Conservation (phyloP, 2,888 invertebrate genomes). For the Reticulitermes lucifugus region DNA sequence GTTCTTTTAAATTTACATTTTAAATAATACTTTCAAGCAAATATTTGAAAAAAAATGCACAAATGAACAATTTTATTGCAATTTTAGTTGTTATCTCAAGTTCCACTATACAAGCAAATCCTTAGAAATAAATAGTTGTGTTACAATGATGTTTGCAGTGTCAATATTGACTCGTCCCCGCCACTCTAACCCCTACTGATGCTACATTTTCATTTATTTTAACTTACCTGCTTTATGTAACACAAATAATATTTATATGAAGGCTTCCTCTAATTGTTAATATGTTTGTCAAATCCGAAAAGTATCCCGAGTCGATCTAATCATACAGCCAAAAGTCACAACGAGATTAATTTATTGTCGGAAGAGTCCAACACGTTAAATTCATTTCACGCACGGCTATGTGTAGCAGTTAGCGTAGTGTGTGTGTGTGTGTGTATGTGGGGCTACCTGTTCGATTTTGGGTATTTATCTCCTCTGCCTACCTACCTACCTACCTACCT, state of each 20-base stretch:
- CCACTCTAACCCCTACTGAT: not conserved
- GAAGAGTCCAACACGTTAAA: no score
- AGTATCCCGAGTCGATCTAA: no score
- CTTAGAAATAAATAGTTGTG: slow-evolving; percentile 18
- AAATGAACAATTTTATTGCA: slow-evolving; percentile 23
- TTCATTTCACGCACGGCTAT: no score
- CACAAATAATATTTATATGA: slow-evolving; percentile 13
- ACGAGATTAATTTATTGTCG: no score
- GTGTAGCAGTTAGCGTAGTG: no score
- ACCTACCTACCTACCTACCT: no score
- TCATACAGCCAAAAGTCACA: no score
- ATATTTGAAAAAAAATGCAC: slow-evolving; percentile 1
- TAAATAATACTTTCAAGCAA: slow-evolving; percentile 18
- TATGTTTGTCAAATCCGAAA: not conserved
- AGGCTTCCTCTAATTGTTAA: not conserved
- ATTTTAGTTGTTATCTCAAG: slow-evolving; percentile 4
- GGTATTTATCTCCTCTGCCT: no score
- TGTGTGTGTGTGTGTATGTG: no score
- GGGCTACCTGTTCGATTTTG: no score
- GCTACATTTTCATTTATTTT: slow-evolving; percentile 18
- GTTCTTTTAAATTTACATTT: slow-evolving; percentile 10
- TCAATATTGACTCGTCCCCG: not conserved
- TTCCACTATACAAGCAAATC: slow-evolving; percentile 10
- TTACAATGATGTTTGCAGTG: slow-evolving; percentile 19
- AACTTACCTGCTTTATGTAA: slow-evolving; percentile 3